These are phyloP conservation scores for Dascillus cervinus DNA, from an alignment of 2,888 invertebrate species.

Conservation along the genomic window DNA sequence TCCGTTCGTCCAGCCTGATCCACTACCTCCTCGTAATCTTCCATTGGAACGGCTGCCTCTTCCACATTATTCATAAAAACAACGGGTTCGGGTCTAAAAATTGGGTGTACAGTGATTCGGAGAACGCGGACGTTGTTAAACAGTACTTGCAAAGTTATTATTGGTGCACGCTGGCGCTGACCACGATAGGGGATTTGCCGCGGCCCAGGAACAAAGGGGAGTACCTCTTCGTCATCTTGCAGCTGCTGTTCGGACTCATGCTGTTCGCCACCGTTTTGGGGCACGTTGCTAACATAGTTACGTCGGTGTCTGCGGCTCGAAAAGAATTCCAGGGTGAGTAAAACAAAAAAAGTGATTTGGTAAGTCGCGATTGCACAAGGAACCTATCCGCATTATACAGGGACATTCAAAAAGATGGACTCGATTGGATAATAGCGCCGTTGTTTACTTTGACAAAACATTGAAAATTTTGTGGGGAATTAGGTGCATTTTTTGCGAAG, in stretches of 20 bases:
- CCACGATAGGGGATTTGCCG: conserved; percentile 90
- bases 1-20: conserved; percentile 81
- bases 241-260: conserved; percentile 88
- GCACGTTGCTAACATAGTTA: conserved; percentile 97
- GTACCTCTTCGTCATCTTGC: conserved; percentile 91
- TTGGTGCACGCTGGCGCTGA: conserved; percentile 94
- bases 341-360: no score
- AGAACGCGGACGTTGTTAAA: conserved; percentile 82
- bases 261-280: conserved; percentile 95
- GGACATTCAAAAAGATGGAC: no score
- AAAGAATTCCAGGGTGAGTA: conserved; percentile 96
- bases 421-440: no score
- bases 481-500: no score
- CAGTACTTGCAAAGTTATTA: conserved; percentile 97
- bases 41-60: conserved; percentile 99
- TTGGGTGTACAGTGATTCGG: conserved; percentile 82
- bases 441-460: no score
- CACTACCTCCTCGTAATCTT: conserved; percentile 97
- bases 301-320: conserved; percentile 91
- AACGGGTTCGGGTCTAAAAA: conserved; percentile 90
- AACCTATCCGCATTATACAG: no score
- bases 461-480: no score
- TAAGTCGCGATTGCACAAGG: no score
- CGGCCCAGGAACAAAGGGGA: conserved; percentile 89
- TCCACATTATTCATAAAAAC: conserved; percentile 94